Percentiles rank a stretch among this genome's conserved stretches.
phyloP scores from a whole-genome alignment of 2,888 invertebrate species.

The Barypeithes pellucidus region DNA sequence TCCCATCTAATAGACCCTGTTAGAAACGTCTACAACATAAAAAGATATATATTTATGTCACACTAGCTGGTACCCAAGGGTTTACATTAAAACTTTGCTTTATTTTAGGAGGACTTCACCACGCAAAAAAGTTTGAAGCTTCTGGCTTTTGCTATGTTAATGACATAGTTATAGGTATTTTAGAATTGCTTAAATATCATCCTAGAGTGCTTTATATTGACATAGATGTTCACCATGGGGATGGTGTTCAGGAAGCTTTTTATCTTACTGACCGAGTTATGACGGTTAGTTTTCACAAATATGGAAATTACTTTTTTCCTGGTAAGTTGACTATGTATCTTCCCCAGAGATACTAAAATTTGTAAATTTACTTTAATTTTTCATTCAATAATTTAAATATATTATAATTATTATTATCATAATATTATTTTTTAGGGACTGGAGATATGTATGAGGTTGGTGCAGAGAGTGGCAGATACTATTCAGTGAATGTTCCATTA shows the following conservation, averaged over 20 bases:
- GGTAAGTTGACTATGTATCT: constrained; percentile 71
- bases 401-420: too few species aligned
- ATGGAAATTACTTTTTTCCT: constrained; percentile 98
- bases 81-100: background rate
- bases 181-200: constrained; percentile 95
- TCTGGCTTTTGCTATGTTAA: constrained; percentile 99
- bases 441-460: constrained; percentile 99
- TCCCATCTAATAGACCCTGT: too few species aligned
- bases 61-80: too few species aligned
- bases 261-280: constrained; percentile 97
- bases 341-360: too few species aligned
- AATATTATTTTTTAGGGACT: constrained; percentile 75
- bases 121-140: constrained; percentile 99
- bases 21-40: too few species aligned
- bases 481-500: constrained; percentile 98
- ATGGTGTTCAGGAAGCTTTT: constrained; percentile 98
- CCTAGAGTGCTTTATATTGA: constrained; percentile 97
- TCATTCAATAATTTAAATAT: too few species aligned
- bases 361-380: too few species aligned
- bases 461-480: constrained; percentile 95
- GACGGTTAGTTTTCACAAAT: constrained; percentile 99
- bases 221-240: constrained; percentile 98
- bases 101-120: constrained; percentile 88
- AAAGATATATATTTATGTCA: background rate
- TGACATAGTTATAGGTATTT: constrained; percentile 97